phyloP scores from a whole-genome alignment of 2,888 invertebrate species.

The Leptinotarsa rubiginosa region DNA sequence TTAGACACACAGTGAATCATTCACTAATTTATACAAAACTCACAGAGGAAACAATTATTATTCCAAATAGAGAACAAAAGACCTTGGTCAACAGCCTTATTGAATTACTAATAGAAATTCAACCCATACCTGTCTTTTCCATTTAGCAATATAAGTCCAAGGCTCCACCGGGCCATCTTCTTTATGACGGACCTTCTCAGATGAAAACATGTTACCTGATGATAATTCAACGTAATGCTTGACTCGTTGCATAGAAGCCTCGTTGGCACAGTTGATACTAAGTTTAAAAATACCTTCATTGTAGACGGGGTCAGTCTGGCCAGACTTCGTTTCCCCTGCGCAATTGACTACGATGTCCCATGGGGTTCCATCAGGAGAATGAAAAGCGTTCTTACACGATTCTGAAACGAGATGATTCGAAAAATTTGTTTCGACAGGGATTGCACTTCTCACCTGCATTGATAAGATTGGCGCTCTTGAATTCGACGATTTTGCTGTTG shows the following conservation, averaged over 20 bases:
- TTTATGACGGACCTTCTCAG: constrained; percentile 82
- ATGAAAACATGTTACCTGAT: constrained; percentile 83
- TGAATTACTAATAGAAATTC: constrained; percentile 25
- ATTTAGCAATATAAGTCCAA: constrained; percentile 86
- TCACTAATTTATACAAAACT: background rate
- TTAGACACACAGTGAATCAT: background rate
- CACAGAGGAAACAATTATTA: constrained; percentile 4
- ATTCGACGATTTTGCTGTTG: constrained; percentile 80
- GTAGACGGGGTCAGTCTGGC: constrained; percentile 91
- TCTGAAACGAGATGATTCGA: constrained; percentile 67
- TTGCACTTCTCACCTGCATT: constrained; percentile 76
- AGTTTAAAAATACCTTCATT: constrained; percentile 88
- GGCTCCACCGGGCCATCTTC: constrained; percentile 84
- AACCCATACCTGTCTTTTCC: constrained; percentile 74
- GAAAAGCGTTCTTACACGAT: constrained; percentile 84
- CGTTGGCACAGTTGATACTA: constrained; percentile 84
- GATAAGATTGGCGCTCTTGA: constrained; percentile 92
- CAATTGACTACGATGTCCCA: constrained; percentile 90
- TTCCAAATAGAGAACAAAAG: constrained; percentile 17
- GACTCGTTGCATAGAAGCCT: constrained; percentile 77
- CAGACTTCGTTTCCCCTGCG: constrained; percentile 90
- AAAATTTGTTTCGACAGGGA: background rate
- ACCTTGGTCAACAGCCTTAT: constrained; percentile 6
- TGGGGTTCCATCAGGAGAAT: constrained; percentile 69
- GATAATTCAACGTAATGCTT: constrained; percentile 86